These are phyloP conservation scores for Mionectes macconnelli DNA, from an alignment of 2,113 vertebrate genomes.

Conservation along the genomic window DNA sequence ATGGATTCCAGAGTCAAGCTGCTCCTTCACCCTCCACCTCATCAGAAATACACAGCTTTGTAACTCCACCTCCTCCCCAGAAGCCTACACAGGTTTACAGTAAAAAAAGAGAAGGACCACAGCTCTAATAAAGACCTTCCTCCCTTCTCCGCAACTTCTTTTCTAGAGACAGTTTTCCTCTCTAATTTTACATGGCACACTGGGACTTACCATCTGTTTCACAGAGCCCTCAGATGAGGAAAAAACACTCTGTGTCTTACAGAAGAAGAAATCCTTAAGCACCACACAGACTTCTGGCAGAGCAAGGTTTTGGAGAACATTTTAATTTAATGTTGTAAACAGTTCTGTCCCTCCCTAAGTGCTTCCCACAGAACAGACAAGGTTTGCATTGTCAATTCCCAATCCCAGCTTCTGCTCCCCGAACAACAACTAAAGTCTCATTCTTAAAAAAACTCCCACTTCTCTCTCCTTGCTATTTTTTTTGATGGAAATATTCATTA, in stretches of 20 bases:
- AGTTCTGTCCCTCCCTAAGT: neutral
- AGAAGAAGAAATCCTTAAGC: neutral
- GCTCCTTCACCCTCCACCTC: neutral
- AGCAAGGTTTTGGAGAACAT: neutral
- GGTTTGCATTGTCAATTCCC: neutral
- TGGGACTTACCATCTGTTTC: conserved; percentile 43
- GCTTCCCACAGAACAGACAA: neutral
- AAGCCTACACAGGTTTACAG: neutral
- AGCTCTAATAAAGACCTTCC: conserved; percentile 8
- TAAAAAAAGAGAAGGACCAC: neutral
- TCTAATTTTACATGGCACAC: conserved; percentile 22
- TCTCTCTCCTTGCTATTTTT: neutral
- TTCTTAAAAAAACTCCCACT: neutral
- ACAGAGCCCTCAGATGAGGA: neutral
- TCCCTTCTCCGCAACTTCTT: neutral
- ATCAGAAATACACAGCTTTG: neutral
- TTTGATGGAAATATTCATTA: neutral
- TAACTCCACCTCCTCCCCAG: neutral
- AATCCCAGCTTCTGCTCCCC: neutral
- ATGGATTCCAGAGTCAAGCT: neutral
- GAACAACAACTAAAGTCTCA: neutral
- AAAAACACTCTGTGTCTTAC: neutral
- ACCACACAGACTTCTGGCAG: neutral
- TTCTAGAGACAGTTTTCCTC: neutral
- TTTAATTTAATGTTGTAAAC: conserved; percentile 4